Evolutionary conservation across 2,888 invertebrate species (phyloP).

Genomic region (Nomada hirtipes): DNA sequence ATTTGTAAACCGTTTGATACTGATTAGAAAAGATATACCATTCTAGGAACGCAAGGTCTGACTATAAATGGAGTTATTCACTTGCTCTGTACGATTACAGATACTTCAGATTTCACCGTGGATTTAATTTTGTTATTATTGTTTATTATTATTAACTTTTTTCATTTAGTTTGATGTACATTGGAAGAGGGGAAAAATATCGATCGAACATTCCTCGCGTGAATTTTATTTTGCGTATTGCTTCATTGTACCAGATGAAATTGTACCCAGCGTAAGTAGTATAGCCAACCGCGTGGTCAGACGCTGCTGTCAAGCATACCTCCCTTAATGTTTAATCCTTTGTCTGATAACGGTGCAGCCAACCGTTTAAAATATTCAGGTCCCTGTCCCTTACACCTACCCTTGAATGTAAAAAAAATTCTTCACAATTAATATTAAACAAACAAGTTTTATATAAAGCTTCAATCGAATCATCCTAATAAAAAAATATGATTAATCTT

Average conservation of each 20-base stretch:
- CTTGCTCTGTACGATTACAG: slow-evolving; percentile 24
- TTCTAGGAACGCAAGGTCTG: slow-evolving; percentile 33
- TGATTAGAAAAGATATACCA: slow-evolving; percentile 26
- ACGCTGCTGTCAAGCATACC: background rate
- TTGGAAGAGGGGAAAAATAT: too few species aligned
- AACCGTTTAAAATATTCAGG: too few species aligned
- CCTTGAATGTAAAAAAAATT: too few species aligned
- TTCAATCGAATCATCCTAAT: too few species aligned
- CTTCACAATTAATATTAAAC: too few species aligned
- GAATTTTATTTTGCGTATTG: too few species aligned
- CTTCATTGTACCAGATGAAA: background rate
- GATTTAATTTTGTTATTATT: background rate
- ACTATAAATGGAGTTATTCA: slow-evolving; percentile 44
- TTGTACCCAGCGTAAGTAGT: background rate
- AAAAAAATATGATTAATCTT: too few species aligned
- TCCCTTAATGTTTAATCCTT: too few species aligned
- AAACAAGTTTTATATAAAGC: too few species aligned
- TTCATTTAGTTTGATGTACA: too few species aligned
- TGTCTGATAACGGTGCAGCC: background rate
- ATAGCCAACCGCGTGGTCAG: background rate
- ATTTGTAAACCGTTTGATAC: slow-evolving; percentile 36
- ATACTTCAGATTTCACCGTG: slow-evolving; percentile 17
- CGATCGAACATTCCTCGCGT: too few species aligned
- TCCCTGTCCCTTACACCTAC: too few species aligned
- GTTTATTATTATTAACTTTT: background rate